These are phyloP conservation scores for Melanostigma gelatinosum DNA, from an alignment of 2,113 vertebrate genomes.

Conservation along the genomic window DNA sequence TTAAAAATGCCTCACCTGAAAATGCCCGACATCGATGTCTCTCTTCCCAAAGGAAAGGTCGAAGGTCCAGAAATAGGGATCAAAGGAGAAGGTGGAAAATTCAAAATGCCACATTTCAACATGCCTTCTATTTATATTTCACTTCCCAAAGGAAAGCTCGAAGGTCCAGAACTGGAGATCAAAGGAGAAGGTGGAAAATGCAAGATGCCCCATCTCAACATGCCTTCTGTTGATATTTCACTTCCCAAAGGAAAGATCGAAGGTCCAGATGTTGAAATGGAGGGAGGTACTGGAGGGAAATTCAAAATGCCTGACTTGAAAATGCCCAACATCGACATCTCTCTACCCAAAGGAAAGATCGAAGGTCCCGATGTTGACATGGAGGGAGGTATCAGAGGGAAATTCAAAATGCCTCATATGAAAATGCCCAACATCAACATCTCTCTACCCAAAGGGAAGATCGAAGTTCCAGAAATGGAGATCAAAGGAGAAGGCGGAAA, in stretches of 20 bases:
- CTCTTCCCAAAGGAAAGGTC: not conserved
- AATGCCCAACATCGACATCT: slow-evolving; percentile 76
- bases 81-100: not conserved
- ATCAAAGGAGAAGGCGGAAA: slow-evolving; percentile 26
- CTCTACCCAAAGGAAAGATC: not conserved
- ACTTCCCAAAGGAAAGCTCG: slow-evolving; percentile 53
- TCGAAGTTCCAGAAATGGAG: slow-evolving; percentile 24
- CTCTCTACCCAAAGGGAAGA: slow-evolving; percentile 54
- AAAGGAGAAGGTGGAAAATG: not conserved
- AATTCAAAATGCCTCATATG: slow-evolving; percentile 67
- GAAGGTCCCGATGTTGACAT: slow-evolving; percentile 6
- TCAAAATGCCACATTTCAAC: not conserved
- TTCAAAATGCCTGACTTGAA: slow-evolving; percentile 72
- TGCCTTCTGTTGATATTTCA: not conserved
- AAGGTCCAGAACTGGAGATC: not conserved
- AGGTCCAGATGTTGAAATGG: slow-evolving; percentile 12
- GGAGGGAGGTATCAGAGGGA: not conserved
- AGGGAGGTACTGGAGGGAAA: slow-evolving; percentile 35
- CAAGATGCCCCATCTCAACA: not conserved
- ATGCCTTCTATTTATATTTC: not conserved
- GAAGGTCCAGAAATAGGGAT: not conserved
- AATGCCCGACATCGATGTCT: not conserved
- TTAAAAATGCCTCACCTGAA: slow-evolving; percentile 69
- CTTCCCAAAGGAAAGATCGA: slow-evolving; percentile 64
- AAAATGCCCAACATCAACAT: slow-evolving; percentile 64